phyloP scores from a whole-genome alignment of 2,113 vertebrate genomes.

The Heterochromis multidens region DNA sequence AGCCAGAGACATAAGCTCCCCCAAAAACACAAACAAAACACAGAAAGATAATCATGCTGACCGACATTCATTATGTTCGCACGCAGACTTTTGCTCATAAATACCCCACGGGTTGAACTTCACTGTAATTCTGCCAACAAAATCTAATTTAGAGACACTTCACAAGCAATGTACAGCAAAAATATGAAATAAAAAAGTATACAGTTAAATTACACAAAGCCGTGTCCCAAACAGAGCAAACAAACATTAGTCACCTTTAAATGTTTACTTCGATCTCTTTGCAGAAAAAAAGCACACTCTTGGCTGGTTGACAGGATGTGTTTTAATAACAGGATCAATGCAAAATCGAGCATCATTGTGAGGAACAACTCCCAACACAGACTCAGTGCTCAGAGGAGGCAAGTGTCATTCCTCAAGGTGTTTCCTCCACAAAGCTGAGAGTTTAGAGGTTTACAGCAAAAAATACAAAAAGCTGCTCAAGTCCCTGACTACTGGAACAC shows the following conservation, averaged over 20 bases:
- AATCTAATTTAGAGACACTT: no score
- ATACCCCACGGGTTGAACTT: not conserved
- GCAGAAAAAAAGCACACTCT: not conserved
- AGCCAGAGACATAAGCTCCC: not conserved
- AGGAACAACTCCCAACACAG: not conserved
- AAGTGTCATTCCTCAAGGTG: not conserved
- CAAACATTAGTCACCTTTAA: not conserved
- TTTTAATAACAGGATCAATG: not conserved
- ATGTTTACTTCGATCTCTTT: accelerated
- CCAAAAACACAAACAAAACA: not conserved
- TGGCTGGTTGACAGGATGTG: not conserved
- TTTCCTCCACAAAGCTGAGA: not conserved
- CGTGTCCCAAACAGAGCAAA: not conserved
- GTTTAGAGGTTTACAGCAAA: not conserved
- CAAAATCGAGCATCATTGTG: not conserved
- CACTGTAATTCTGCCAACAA: not conserved
- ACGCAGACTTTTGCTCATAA: not conserved
- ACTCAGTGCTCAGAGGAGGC: not conserved
- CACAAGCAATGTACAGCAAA: no score
- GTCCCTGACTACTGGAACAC: not conserved
- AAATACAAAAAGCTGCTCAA: not conserved
- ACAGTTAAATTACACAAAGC: not conserved
- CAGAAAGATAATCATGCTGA: not conserved
- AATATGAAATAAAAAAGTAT: no score
- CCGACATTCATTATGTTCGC: not conserved